phyloP scores from a whole-genome alignment of 2,797 vertebrate genomes.

The Mus caroli region DNA sequence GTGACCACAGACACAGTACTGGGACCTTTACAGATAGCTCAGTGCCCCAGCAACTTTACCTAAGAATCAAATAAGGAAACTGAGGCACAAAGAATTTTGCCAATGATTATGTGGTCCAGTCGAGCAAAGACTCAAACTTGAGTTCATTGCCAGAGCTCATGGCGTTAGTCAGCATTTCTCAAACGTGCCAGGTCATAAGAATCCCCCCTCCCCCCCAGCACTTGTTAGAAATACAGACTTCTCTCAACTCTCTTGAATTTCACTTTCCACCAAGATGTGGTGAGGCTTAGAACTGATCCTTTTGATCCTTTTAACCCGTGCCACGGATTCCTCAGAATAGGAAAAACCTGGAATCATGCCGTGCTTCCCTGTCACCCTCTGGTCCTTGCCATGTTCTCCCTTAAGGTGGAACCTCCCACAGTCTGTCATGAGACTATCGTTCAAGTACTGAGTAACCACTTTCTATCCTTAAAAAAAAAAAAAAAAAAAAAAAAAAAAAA shows the following conservation, averaged over 20 bases:
- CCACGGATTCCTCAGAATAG: slow-evolving; percentile 23
- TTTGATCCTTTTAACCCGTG: background rate
- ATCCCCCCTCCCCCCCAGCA: background rate
- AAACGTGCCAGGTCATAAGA: slow-evolving; percentile 49
- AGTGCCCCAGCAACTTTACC: background rate
- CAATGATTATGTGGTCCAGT: background rate
- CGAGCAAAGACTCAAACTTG: slow-evolving; percentile 22
- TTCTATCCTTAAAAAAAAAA: too few relatives aligned
- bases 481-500: too few relatives aligned
- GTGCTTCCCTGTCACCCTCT: background rate
- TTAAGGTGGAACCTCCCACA: slow-evolving; percentile 31
- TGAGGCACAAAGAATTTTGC: slow-evolving; percentile 17
- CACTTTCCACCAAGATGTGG: background rate
- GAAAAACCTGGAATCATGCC: slow-evolving; percentile 16
- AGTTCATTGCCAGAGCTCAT: slow-evolving; percentile 37
- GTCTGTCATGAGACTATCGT: slow-evolving; percentile 4
- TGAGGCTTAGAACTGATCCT: background rate
- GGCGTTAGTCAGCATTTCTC: slow-evolving; percentile 46
- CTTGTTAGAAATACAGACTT: slow-evolving; percentile 1
- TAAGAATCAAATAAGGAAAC: slow-evolving; percentile 61
- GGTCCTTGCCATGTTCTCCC: background rate
- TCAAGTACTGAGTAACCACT: background rate
- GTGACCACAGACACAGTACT: background rate
- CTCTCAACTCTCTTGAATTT: slow-evolving; percentile 17
- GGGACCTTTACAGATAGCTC: slow-evolving; percentile 42